Evolutionary conservation across 2,888 invertebrate species (phyloP).

Genomic region (Odontothrips loti): DNA sequence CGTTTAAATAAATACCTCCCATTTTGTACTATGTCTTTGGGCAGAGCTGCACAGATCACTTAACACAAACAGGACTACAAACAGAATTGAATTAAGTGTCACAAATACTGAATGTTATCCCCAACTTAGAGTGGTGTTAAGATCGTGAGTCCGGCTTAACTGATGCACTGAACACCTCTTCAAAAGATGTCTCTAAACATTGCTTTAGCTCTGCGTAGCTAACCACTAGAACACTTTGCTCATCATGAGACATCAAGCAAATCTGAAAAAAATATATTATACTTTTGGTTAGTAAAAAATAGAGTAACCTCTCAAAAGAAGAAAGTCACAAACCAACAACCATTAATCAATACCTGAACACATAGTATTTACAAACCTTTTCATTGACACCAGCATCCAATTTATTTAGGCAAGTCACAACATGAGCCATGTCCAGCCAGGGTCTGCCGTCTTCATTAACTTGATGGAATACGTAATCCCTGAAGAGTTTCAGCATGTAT

Average conservation of each 20-base stretch:
- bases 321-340: neutral
- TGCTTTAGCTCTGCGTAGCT: slow-evolving; percentile 93
- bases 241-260: slow-evolving; percentile 92
- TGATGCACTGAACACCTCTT: slow-evolving; percentile 60
- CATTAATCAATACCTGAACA: slow-evolving; percentile 18
- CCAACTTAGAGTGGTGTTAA: neutral
- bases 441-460: slow-evolving; percentile 88
- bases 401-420: slow-evolving; percentile 90
- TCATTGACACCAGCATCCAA: slow-evolving; percentile 76
- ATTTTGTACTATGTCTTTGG: slow-evolving; percentile 25
- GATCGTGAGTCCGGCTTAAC: neutral
- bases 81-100: slow-evolving; percentile 4
- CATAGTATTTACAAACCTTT: slow-evolving; percentile 54
- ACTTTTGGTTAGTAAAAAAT: slow-evolving; percentile 31
- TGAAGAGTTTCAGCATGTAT: slow-evolving; percentile 95
- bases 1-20: neutral
- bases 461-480: slow-evolving; percentile 96
- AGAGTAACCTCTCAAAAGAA: slow-evolving; percentile 26
- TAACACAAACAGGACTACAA: neutral
- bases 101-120: slow-evolving; percentile 10
- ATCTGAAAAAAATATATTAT: slow-evolving; percentile 58
- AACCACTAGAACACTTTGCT: slow-evolving; percentile 92
- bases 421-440: slow-evolving; percentile 95
- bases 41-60: slow-evolving; percentile 1
- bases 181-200: slow-evolving; percentile 88